Percentiles rank a stretch among this genome's conserved stretches.
Evolutionary conservation across 2,888 invertebrate species (phyloP).

Genomic region (Syritta pipiens): DNA sequence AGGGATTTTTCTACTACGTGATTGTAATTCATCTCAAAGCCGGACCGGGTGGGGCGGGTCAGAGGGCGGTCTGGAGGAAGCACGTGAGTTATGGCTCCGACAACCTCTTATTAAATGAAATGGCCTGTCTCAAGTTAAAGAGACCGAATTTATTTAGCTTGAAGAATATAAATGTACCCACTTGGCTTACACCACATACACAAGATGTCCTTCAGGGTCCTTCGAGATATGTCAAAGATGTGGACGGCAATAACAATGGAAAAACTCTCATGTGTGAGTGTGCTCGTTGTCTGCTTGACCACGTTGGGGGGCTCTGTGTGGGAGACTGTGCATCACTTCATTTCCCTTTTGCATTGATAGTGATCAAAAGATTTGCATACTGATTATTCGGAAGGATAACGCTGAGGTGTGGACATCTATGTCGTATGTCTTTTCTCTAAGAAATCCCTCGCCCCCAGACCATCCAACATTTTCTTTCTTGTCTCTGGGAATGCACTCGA

Average conservation of each 20-base stretch:
- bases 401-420: slow-evolving; percentile 9
- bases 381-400: slow-evolving; percentile 27
- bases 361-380: slow-evolving; percentile 52
- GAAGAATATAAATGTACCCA: slow-evolving; percentile 25
- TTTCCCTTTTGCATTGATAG: slow-evolving; percentile 47
- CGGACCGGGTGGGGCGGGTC: slow-evolving; percentile 3
- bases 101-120: slow-evolving; percentile 59
- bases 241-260: neutral
- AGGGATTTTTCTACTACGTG: slow-evolving; percentile 22
- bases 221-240: neutral
- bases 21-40: slow-evolving; percentile 50
- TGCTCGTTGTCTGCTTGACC: neutral
- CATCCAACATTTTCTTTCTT: too few relatives aligned
- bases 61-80: neutral
- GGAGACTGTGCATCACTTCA: slow-evolving; percentile 42
- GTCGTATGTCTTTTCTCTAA: too few relatives aligned
- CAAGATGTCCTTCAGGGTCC: neutral
- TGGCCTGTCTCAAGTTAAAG: slow-evolving; percentile 41
- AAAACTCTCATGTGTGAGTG: neutral
- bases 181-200: neutral
- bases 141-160: slow-evolving; percentile 41
- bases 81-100: slow-evolving; percentile 31
- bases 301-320: neutral
- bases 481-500: too few relatives aligned
- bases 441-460: too few relatives aligned